Evolutionary conservation across 1,140 invertebrate genomes (phyloP).

Genomic region (Drosophila neocordata): DNA sequence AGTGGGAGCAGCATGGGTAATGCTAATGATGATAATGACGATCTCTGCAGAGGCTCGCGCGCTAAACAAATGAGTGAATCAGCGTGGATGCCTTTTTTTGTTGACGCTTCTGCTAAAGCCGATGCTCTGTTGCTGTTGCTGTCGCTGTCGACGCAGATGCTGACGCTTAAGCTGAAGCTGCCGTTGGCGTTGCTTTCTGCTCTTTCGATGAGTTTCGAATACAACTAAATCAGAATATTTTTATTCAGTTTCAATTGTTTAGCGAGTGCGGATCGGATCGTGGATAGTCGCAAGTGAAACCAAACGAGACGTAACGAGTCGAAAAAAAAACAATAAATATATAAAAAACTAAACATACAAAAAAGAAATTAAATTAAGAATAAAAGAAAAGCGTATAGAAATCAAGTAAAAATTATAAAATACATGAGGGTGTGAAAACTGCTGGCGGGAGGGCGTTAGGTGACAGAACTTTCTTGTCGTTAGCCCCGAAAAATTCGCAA

Average conservation of each 20-base stretch:
- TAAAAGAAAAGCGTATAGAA: constrained; percentile 28
- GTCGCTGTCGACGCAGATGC: constrained; percentile 25
- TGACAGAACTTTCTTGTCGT: constrained; percentile 53
- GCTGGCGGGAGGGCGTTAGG: not conserved
- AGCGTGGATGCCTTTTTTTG: constrained; percentile 36
- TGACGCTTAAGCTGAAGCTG: constrained; percentile 38
- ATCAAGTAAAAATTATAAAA: constrained; percentile 23
- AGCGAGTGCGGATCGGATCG: constrained; percentile 78
- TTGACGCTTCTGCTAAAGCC: constrained; percentile 28
- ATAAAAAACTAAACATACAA: constrained; percentile 16
- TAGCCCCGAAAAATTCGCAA: constrained; percentile 51
- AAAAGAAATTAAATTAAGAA: constrained; percentile 29
- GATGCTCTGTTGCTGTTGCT: constrained; percentile 22
- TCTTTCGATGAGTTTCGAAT: constrained; percentile 81
- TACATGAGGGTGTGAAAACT: constrained; percentile 21
- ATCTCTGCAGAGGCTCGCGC: constrained; percentile 61
- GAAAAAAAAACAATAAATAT: constrained; percentile 29
- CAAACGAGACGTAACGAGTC: constrained; percentile 48
- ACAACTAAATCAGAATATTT: constrained; percentile 82
- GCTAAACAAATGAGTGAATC: not conserved
- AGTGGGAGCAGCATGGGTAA: constrained; percentile 54
- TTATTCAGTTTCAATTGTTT: constrained; percentile 83
- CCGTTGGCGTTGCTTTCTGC: constrained; percentile 57
- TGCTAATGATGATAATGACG: constrained; percentile 57
- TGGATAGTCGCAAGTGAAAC: constrained; percentile 46